Conservation (phyloP, 2,888 invertebrate genomes). For the Pyralis farinalis region DNA sequence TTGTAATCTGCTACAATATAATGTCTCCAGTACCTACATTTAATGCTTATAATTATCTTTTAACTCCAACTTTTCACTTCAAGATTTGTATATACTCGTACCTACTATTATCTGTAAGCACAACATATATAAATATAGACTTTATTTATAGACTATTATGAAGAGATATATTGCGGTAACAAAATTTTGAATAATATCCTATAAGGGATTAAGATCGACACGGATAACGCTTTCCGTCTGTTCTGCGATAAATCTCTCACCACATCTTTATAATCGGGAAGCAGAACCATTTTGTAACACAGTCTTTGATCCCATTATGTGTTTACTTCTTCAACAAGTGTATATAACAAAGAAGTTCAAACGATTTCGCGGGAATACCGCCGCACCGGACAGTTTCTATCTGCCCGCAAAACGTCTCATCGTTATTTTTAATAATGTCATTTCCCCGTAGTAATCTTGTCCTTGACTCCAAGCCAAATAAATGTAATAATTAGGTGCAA, state of each 20-base stretch:
- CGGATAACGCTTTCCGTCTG: slow-evolving; percentile 23
- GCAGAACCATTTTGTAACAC: slow-evolving; percentile 24
- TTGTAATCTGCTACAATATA: too few species aligned
- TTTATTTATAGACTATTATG: too few species aligned
- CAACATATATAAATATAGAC: too few species aligned
- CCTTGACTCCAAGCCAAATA: slow-evolving; percentile 23
- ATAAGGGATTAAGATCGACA: slow-evolving; percentile 28
- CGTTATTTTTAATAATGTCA: slow-evolving; percentile 32
- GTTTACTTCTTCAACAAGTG: slow-evolving; percentile 26
- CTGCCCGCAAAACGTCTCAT: slow-evolving; percentile 11
- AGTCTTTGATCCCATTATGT: slow-evolving; percentile 37
- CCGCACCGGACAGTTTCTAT: slow-evolving; percentile 6
- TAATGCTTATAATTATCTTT: too few species aligned
- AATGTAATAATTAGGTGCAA: slow-evolving; percentile 18
- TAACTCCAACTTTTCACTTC: too few species aligned
- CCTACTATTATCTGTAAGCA: too few species aligned
- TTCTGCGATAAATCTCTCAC: slow-evolving; percentile 33
- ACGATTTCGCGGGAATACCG: slow-evolving; percentile 11
- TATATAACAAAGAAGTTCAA: slow-evolving; percentile 22
- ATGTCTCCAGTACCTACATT: too few species aligned
- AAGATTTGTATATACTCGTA: too few species aligned
- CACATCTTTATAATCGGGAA: slow-evolving; percentile 28
- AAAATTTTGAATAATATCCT: slow-evolving; percentile 11
- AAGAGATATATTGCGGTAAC: too few species aligned
- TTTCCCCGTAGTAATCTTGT: slow-evolving; percentile 30